Base-by-base conservation (phyloP, 2,888 invertebrate species). In the Physocephala rufipes region DNA sequence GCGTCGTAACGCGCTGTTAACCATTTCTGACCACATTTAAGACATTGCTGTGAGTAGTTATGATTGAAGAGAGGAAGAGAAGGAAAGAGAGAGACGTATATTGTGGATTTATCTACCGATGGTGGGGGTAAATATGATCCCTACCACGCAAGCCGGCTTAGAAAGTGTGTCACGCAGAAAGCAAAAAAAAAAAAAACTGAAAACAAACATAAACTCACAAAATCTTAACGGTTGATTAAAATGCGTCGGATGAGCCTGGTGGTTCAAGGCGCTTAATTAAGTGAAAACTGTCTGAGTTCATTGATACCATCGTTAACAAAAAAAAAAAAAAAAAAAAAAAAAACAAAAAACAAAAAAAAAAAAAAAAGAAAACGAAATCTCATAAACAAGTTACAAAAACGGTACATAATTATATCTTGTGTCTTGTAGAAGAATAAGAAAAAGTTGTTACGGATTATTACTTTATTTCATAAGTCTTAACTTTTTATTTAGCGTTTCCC, bases 131-230 rank as follows among this genome's bases (percentile, higher is more conserved):
- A 59, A 49, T 30, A 13, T 28, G 19, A 9, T 2, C 28, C 58
- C 5, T 63, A 47, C 16, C 16, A 13, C 51, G 43, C 59, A 36
- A 9, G 68, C 36, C 30, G 21, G 62, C 21, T 59, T 47, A 65
- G 55, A 58, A 70, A 65, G 65, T 70, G 59, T 70, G 58, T 65
- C 70, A 65, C 3, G 16, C 67, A 19, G 19, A 36, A 12, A n/a
- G n/a, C n/a, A n/a, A n/a, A n/a, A n/a, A n/a, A n/a, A n/a, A n/a
- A n/a, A n/a, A n/a, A n/a, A n/a, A n/a, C n/a, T n/a, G n/a, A n/a
- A n/a, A n/a, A n/a, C n/a, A 3, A 28, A 55, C 36, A 24, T 24
- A n/a, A 55, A 12, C 21, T 55, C 5, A 36, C 21, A 24, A 55
- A 55, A 5, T 49, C 21, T 21, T 4, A 55, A 24, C 1, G 5